phyloP scores from a whole-genome alignment of 2,888 invertebrate genomes.

The Eristalis pertinax region DNA sequence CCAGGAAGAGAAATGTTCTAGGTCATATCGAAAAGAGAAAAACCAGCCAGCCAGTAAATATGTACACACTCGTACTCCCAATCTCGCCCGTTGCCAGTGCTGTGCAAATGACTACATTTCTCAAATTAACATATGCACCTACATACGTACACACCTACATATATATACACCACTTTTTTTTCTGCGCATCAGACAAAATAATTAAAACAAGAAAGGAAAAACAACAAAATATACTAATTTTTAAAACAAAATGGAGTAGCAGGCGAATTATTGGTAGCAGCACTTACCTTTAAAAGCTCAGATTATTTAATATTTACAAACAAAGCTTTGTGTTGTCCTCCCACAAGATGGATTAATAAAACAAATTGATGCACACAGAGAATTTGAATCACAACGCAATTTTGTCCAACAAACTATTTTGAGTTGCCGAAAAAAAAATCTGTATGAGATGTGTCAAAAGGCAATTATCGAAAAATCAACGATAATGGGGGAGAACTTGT shows the following conservation, averaged over 20 bases:
- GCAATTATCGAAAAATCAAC: conserved; percentile 12
- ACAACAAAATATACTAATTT: neutral
- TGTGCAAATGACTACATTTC: conserved; percentile 35
- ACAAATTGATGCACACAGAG: conserved; percentile 22
- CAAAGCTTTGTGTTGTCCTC: neutral
- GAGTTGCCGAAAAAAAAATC: conserved; percentile 6
- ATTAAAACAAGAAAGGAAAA: conserved; percentile 1
- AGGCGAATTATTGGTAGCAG: neutral
- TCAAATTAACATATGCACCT: neutral
- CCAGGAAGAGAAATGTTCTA: conserved; percentile 50
- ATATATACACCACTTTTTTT: neutral
- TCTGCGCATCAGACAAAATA: conserved; percentile 49
- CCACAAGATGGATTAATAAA: conserved; percentile 15
- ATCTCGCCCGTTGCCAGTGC: neutral
- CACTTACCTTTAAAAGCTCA: conserved; percentile 17
- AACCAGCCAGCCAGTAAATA: neutral
- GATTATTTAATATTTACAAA: neutral
- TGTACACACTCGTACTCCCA: neutral
- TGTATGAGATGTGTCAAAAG: conserved; percentile 21
- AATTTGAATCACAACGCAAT: conserved; percentile 45
- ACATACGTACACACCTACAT: neutral
- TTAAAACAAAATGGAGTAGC: conserved; percentile 40
- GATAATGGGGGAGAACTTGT: conserved; percentile 13
- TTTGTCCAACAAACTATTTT: conserved; percentile 36
- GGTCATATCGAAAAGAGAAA: conserved; percentile 28